These are phyloP conservation scores for Strigamia crassipes DNA, from an alignment of 2,888 invertebrate species.

Conservation along the genomic window DNA sequence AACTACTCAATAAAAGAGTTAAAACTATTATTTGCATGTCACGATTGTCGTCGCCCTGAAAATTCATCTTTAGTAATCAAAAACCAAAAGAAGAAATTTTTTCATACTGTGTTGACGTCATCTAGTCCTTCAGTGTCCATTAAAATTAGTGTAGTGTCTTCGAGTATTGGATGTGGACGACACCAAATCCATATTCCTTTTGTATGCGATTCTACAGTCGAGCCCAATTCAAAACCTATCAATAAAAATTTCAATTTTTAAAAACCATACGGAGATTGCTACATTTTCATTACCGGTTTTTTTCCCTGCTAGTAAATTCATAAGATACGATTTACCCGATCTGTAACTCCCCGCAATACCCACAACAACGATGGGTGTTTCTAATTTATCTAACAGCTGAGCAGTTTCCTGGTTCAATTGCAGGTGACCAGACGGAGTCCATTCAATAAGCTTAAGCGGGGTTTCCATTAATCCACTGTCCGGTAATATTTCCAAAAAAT, in stretches of 20 bases:
- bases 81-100: background rate
- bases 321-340: conserved; percentile 1
- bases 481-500: background rate
- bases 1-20: background rate
- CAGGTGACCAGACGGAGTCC: background rate
- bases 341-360: background rate
- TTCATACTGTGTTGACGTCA: background rate
- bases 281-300: background rate
- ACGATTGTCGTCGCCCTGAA: conserved; percentile 8
- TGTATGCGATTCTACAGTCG: conserved; percentile 7
- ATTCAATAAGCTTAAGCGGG: background rate
- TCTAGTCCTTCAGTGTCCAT: conserved; percentile 27
- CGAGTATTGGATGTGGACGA: conserved; percentile 7
- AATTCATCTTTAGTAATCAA: background rate
- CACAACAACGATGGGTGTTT: background rate
- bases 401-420: background rate
- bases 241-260: background rate
- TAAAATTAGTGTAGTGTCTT: conserved; percentile 10
- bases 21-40: conserved; percentile 15
- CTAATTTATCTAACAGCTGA: background rate
- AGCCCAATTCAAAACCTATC: conserved; percentile 25
- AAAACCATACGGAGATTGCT: background rate
- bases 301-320: conserved; percentile 3
- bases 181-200: conserved; percentile 40
- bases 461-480: background rate